phyloP scores from a whole-genome alignment of 1,140 invertebrate species.

The Dinoponera quadriceps region DNA sequence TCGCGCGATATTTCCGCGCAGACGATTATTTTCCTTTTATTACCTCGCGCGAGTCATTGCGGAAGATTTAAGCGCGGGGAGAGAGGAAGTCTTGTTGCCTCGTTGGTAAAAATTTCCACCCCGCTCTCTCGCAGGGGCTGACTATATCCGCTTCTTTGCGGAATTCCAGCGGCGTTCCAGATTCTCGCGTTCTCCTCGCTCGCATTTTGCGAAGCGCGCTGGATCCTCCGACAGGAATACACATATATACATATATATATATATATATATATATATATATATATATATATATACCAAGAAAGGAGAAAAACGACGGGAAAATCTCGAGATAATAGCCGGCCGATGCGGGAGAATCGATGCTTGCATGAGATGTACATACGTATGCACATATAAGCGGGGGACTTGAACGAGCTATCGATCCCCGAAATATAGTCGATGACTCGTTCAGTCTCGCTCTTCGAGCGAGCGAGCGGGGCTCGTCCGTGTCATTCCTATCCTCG shows the following conservation, averaged over 20 bases:
- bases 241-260: no score
- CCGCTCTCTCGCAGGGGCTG: neutral
- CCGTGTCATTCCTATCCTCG: constrained; percentile 41
- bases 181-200: neutral
- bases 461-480: constrained; percentile 21
- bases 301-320: neutral
- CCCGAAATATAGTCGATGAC: constrained; percentile 33
- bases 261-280: no score
- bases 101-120: neutral
- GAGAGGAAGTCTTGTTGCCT: neutral
- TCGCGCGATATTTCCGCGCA: neutral
- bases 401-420: constrained; percentile 44
- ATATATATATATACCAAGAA: neutral
- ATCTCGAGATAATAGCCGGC: constrained; percentile 15
- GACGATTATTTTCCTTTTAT: constrained; percentile 28
- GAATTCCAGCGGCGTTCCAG: no score
- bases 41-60: neutral
- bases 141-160: constrained; percentile 5
- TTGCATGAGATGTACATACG: neutral
- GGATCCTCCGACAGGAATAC: neutral
- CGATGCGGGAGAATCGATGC: constrained; percentile 14
- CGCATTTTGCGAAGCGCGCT: constrained; percentile 1
- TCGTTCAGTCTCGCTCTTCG: constrained; percentile 39
- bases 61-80: constrained; percentile 13
- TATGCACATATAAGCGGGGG: neutral